phyloP scores from a whole-genome alignment of 2,888 invertebrate species.

The Acanthosepion esculentum region DNA sequence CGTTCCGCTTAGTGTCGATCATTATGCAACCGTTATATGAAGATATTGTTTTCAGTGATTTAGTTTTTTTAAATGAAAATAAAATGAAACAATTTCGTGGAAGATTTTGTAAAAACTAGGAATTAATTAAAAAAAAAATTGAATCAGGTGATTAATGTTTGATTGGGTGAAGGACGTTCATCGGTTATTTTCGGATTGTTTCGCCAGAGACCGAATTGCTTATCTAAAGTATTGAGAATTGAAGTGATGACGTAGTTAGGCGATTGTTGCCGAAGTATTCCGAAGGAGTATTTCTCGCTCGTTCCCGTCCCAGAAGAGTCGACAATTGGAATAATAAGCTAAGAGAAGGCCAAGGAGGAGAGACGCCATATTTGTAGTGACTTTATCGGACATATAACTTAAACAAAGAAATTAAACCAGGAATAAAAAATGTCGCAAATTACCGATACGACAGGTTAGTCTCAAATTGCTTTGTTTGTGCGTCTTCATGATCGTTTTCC shows the following conservation, averaged over 20 bases:
- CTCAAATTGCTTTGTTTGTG: not conserved
- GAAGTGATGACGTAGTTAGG: not conserved
- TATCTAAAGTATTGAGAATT: not conserved
- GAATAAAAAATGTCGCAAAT: not conserved
- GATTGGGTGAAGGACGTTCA: not conserved
- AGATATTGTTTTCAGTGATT: not conserved
- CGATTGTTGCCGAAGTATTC: not conserved
- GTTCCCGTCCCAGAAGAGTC: not conserved
- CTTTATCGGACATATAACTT: not conserved
- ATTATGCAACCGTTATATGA: not conserved
- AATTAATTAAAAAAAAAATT: not conserved
- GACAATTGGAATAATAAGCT: too few species aligned
- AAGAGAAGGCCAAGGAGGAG: not conserved
- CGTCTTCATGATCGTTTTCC: not conserved
- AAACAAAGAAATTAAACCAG: not conserved
- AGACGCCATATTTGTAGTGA: not conserved
- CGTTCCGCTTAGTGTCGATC: not conserved
- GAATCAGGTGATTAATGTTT: not conserved
- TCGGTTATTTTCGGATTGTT: not conserved
- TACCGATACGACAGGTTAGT: constrained; percentile 36
- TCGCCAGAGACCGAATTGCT: not conserved
- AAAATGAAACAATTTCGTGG: not conserved
- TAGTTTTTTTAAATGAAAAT: not conserved
- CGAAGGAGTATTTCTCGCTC: not conserved
- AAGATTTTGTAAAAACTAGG: not conserved